Evolutionary conservation across 2,888 invertebrate genomes (phyloP).

Genomic region (Furcula furcula): DNA sequence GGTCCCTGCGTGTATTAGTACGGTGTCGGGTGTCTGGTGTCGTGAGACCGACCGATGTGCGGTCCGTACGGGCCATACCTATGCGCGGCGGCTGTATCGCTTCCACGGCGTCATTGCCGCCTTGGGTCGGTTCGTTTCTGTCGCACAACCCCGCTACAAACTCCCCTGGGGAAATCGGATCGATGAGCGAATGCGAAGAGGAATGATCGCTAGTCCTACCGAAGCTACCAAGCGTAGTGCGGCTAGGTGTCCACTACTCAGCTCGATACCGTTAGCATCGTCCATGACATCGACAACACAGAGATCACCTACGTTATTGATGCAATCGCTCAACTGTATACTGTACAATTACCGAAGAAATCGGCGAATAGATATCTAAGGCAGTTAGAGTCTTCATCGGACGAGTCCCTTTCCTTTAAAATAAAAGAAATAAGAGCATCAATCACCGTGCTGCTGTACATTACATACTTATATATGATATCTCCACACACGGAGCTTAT

Average conservation of each 20-base stretch:
- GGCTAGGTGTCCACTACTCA: conserved; percentile 46
- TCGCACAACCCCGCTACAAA: conserved; percentile 62
- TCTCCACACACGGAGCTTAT: conserved; percentile 31
- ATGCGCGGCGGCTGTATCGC: conserved; percentile 10
- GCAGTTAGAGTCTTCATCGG: conserved; percentile 84
- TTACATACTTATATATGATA: conserved; percentile 17
- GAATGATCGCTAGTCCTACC: conserved; percentile 11
- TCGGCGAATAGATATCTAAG: conserved; percentile 87
- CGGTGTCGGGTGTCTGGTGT: conserved; percentile 13
- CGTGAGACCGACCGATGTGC: conserved; percentile 32
- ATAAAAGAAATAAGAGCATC: conserved; percentile 62
- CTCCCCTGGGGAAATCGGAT: conserved; percentile 63
- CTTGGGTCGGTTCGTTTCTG: conserved; percentile 30
- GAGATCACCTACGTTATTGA: conserved; percentile 62
- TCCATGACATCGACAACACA: conserved; percentile 68
- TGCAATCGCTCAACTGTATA: conserved; percentile 37
- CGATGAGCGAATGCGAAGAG: conserved; percentile 22
- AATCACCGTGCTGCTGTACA: conserved; percentile 34
- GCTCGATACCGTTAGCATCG: conserved; percentile 45
- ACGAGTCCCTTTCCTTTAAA: conserved; percentile 71
- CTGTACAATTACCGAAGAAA: conserved; percentile 82
- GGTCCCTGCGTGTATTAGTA: conserved; percentile 16
- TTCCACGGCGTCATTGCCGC: too few species aligned
- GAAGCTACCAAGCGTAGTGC: conserved; percentile 34
- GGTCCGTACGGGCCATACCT: conserved; percentile 17